phyloP scores from a whole-genome alignment of 1,140 invertebrate species.

The Ceratoteleas bidentatus region DNA sequence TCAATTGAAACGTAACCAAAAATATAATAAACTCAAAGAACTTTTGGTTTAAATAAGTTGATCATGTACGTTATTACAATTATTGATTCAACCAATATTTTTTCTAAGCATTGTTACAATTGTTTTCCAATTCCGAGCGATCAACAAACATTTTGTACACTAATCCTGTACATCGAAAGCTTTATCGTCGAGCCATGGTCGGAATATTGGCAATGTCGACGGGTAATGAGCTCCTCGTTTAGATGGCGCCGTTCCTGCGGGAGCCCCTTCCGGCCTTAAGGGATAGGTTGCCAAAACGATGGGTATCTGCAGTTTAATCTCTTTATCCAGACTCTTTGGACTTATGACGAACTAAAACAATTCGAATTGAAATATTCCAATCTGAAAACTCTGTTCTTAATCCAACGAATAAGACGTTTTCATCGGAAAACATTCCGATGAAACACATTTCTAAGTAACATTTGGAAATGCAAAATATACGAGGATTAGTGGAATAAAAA shows the following conservation, averaged over 20 bases:
- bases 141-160: conserved; percentile 34
- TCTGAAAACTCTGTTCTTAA: too few relatives aligned
- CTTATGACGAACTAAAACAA: conserved; percentile 91
- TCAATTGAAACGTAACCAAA: too few relatives aligned
- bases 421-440: too few relatives aligned
- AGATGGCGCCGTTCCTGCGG: conserved; percentile 83
- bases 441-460: too few relatives aligned
- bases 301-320: conserved; percentile 95
- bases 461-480: too few relatives aligned
- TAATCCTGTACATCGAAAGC: conserved; percentile 80
- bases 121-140: conserved; percentile 17
- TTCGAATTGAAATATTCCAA: too few relatives aligned
- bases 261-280: conserved; percentile 85
- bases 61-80: too few relatives aligned
- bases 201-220: conserved; percentile 94
- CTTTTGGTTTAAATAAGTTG: too few relatives aligned
- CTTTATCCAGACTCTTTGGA: conserved; percentile 94
- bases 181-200: conserved; percentile 93
- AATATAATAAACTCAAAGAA: too few relatives aligned
- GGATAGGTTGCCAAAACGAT: conserved; percentile 97
- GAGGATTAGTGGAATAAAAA: too few relatives aligned
- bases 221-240: conserved; percentile 93
- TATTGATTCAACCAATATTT: too few relatives aligned
- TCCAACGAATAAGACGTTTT: too few relatives aligned
- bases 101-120: not conserved